Evolutionary conservation across 2,888 invertebrate species (phyloP).

Genomic region (Uloborus plumipes): DNA sequence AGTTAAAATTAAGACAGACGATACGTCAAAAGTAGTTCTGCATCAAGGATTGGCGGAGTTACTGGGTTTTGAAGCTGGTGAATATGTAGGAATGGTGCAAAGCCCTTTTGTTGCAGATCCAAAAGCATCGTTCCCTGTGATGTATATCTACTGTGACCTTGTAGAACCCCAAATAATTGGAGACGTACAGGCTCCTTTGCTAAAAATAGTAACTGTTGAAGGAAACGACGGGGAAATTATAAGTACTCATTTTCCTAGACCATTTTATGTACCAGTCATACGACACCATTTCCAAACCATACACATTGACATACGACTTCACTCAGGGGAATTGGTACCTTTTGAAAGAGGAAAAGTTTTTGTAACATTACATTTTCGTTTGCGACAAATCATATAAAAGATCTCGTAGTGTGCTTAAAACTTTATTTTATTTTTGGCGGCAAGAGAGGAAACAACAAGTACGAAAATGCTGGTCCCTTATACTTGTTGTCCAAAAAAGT

Average conservation of each 20-base stretch:
- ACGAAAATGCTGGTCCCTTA: conserved; percentile 27
- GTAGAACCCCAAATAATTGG: neutral
- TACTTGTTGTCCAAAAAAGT: conserved; percentile 14
- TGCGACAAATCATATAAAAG: conserved; percentile 4
- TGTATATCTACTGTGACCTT: conserved; percentile 12
- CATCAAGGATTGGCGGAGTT: conserved; percentile 13
- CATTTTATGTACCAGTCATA: conserved; percentile 8
- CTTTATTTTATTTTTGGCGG: neutral
- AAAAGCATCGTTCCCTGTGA: conserved; percentile 8
- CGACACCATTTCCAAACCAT: conserved; percentile 17
- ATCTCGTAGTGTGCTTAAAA: neutral
- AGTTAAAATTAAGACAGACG: conserved; percentile 9
- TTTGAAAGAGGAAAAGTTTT: conserved; percentile 20
- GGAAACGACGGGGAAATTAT: conserved; percentile 24
- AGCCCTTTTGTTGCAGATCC: conserved; percentile 23
- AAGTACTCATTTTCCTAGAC: conserved; percentile 5
- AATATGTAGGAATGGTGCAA: neutral
- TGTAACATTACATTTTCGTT: neutral
- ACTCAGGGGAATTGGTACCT: conserved; percentile 11
- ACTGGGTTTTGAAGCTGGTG: conserved; percentile 9
- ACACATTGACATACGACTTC: conserved; percentile 2
- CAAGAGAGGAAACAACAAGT: neutral
- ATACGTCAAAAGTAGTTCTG: neutral
- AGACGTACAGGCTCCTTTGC: neutral
- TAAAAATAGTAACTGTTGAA: conserved; percentile 17